Percentiles rank a stretch among this genome's conserved stretches.
Evolutionary conservation across 1,140 invertebrate species (phyloP).

Genomic region (Helicorthomorpha holstii): DNA sequence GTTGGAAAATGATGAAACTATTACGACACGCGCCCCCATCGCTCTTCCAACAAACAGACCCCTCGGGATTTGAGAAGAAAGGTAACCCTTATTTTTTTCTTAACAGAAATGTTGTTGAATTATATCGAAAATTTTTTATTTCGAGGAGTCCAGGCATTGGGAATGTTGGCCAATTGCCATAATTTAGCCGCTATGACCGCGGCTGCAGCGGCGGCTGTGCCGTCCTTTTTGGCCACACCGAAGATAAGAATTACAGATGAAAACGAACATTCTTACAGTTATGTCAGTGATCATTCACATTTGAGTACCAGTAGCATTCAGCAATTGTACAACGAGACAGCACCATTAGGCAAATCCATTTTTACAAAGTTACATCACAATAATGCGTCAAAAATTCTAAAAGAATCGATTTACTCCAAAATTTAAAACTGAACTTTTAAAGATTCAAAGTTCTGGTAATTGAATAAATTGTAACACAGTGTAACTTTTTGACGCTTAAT

Average conservation of each 20-base stretch:
- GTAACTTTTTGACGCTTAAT: too few species aligned
- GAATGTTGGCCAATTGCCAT: slow-evolving; percentile 36
- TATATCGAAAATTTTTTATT: not conserved
- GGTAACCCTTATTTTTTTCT: slow-evolving; percentile 8
- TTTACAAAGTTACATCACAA: too few species aligned
- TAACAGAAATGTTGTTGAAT: not conserved
- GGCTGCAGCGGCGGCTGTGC: slow-evolving; percentile 30
- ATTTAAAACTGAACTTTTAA: too few species aligned
- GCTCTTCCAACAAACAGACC: slow-evolving; percentile 9
- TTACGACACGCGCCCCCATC: slow-evolving; percentile 9
- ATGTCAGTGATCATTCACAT: slow-evolving; percentile 14
- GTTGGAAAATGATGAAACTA: slow-evolving; percentile 15
- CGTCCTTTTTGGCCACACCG: slow-evolving; percentile 31
- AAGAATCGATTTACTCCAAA: too few species aligned
- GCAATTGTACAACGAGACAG: too few species aligned
- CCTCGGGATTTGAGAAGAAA: slow-evolving; percentile 15
- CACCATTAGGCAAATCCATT: too few species aligned
- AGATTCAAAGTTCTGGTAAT: too few species aligned
- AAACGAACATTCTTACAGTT: slow-evolving; percentile 21
- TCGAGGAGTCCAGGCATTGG: slow-evolving; percentile 33
- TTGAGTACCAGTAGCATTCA: slow-evolving; percentile 12
- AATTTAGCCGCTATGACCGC: slow-evolving; percentile 38
- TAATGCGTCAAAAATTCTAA: too few species aligned
- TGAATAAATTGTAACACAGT: too few species aligned
- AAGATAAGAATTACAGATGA: slow-evolving; percentile 30